Evolutionary conservation across 2,797 vertebrate species (phyloP).

Genomic region (Percopsis omiscomaycus): DNA sequence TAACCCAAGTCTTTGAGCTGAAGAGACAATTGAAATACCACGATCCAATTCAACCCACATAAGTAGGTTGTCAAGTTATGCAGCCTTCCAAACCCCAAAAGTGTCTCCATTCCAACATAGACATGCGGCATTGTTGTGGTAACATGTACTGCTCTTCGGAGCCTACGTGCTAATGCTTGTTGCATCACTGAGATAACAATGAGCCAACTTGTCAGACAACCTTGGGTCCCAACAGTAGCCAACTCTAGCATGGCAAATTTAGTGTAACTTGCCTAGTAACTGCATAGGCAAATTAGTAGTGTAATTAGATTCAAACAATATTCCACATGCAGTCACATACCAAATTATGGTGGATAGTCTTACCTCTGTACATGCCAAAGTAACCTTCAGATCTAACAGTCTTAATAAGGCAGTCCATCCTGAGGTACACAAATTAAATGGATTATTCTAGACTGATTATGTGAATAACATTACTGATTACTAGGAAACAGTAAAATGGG

Average conservation of each 20-base stretch:
- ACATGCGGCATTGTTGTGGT: not conserved
- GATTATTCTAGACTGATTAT: not conserved
- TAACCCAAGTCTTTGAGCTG: not conserved
- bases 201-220: too few species aligned
- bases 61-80: not conserved
- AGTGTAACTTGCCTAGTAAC: not conserved
- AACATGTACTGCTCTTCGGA: too few species aligned
- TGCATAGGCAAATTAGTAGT: not conserved
- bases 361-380: slow-evolving; percentile 90
- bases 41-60: not conserved
- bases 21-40: not conserved
- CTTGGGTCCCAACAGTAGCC: not conserved
- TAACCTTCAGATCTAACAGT: slow-evolving; percentile 85
- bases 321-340: not conserved
- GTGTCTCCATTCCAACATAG: not conserved
- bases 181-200: too few species aligned
- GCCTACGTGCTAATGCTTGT: too few species aligned
- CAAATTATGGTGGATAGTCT: slow-evolving; percentile 26
- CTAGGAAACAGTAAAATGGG: too few species aligned
- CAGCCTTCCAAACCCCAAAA: not conserved
- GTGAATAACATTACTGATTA: not conserved
- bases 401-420: slow-evolving; percentile 86
- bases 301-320: not conserved
- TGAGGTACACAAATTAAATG: slow-evolving; percentile 37
- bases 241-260: not conserved